Conservation (phyloP, 2,797 vertebrate genomes). For the Clamator glandarius region DNA sequence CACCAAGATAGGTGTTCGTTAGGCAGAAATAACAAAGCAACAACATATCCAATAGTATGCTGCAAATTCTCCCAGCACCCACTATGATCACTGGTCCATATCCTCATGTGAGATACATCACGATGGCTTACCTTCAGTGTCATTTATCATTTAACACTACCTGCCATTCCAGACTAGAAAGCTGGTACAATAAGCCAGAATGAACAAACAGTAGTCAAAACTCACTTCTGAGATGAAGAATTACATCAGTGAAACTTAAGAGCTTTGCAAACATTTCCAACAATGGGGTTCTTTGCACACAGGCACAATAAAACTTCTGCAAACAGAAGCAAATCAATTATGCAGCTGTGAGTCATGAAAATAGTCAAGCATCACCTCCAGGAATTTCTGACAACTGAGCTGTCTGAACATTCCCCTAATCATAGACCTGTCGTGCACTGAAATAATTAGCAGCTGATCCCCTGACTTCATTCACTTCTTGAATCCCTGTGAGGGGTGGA, state of each 20-base stretch:
- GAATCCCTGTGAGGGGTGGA: background rate
- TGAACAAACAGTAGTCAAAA: background rate
- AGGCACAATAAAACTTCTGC: background rate
- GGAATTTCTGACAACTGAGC: background rate
- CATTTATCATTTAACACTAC: background rate
- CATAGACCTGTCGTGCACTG: background rate
- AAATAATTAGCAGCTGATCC: background rate
- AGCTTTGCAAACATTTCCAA: background rate
- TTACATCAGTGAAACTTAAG: background rate
- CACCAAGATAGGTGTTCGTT: background rate
- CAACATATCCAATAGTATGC: background rate
- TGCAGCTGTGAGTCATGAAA: background rate
- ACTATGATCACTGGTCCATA: background rate
- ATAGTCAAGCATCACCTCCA: background rate
- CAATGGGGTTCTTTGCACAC: background rate
- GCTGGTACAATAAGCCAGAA: background rate
- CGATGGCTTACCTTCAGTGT: background rate
- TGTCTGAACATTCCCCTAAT: background rate
- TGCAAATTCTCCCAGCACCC: background rate
- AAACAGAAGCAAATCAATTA: background rate
- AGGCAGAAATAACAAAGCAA: background rate
- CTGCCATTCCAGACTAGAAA: background rate
- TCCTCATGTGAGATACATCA: accelerated
- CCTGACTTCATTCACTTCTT: background rate
- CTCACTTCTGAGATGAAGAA: background rate